Evolutionary conservation across 2,888 invertebrate genomes (phyloP), one percentile per base, ranked within the genome.

Genomic region (Agonopterix heracliana): DNA sequence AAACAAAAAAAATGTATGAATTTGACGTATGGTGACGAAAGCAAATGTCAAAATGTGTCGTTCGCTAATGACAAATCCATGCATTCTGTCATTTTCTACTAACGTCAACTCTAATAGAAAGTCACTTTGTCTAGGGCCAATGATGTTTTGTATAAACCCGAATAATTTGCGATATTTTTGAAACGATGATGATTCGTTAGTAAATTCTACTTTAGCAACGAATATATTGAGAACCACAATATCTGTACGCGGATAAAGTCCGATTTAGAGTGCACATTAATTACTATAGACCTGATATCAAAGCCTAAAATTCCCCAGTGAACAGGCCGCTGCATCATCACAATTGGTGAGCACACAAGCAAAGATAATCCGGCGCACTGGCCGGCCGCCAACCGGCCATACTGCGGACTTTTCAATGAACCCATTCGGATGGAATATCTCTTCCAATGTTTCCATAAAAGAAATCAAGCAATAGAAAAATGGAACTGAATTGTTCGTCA

Each of bases 391-490:
- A 88, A 74, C 70, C 79, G 68, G 71, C 75, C 81, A 79, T 79
- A 79, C 84, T 87, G 87, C 86, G 82, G 85, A 83, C 77, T 86
- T 86, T 87, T 87, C 87, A 88, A 87, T 86, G 81, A 79, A 84
- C 74, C 68, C 78, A 81, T 78, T 80, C 80, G 69, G 68, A 82
- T 74, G 86, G 86, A 87, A 86, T 86, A 85, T 87, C 86, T 85
- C 79, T 67, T 66, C 76, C 76, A 81, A 78, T 81, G 83, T 85
- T 81, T 79, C 76, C 81, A 84, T 79, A 80, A 83, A 85, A 83
- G 79, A 79, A 79, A 82, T 80, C 78, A 75, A 72, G 78, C 75
- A 74, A 78, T 78, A 81, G 75, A 81, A 82, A 81, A 74, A 67
- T 66, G 68, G 58, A 64, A 71, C 67, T 59, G 63, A 55, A 63